These are phyloP conservation scores for Hymenochirus boettgeri DNA, from an alignment of 2,113 vertebrate genomes.

Conservation along the genomic window DNA sequence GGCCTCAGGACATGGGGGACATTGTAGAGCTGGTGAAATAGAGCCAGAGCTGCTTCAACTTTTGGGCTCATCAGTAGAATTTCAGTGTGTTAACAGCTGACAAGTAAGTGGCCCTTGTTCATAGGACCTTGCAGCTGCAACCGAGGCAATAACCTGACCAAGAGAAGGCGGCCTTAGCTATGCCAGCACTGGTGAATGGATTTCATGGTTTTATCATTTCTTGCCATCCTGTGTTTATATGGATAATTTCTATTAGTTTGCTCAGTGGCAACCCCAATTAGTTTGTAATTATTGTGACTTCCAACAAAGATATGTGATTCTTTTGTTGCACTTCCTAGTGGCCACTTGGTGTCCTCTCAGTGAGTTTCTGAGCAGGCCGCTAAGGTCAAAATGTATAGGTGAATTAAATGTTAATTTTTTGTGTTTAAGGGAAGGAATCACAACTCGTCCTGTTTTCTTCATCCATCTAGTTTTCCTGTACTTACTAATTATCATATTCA, in stretches of 20 bases:
- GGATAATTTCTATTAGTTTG: constrained; percentile 33
- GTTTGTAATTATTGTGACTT: background rate
- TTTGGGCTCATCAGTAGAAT: constrained; percentile 78
- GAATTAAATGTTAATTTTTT: too few species aligned
- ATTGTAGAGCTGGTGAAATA: constrained; percentile 88
- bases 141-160: constrained; percentile 73
- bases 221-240: constrained; percentile 46
- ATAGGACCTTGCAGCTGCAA: constrained; percentile 41
- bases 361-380: background rate
- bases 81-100: constrained; percentile 71
- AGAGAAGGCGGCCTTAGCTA: constrained; percentile 59
- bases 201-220: constrained; percentile 47
- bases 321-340: background rate
- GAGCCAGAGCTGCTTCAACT: constrained; percentile 87
- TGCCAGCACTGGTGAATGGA: constrained; percentile 57
- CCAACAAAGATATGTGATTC: background rate
- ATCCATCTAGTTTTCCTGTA: background rate
- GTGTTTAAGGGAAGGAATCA: background rate
- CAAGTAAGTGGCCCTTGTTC: constrained; percentile 43
- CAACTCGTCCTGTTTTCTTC: background rate
- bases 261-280: constrained; percentile 15
- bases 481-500: background rate
- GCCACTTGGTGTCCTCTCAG: background rate
- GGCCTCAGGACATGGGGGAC: constrained; percentile 62
- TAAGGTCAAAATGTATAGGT: background rate